Evolutionary conservation across 2,888 invertebrate genomes (phyloP), one percentile per base, ranked within the genome.

Genomic region (Actias luna): DNA sequence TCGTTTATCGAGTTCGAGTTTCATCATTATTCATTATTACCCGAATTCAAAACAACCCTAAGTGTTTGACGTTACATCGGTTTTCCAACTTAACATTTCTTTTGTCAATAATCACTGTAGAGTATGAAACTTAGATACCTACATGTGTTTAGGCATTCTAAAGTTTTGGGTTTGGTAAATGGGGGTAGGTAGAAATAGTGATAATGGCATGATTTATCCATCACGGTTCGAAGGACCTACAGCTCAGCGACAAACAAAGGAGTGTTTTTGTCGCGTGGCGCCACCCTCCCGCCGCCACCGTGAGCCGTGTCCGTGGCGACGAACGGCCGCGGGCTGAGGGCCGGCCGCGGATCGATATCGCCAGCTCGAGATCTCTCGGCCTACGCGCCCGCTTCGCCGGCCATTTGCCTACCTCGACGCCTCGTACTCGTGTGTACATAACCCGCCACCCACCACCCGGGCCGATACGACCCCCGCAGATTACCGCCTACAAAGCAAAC

Each of bases 401-500:
- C 92, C 92, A 92, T 92, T 92, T 91, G 92, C 91, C 91, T 92
- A 92, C 92, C 91, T 91, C 90, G 88, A 87, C 89, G 92, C 91
- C 91, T 92, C 89, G 77, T 89, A 89, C 90, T 85, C 88, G 89
- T 90, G 89, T 92, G 91, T 91, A 90, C 89, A 91, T 89, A 91
- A 87, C 89, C 90, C 87, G 79, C 87, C 90, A 82, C 89, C 88
- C 86, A 82, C 85, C 88, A 77, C 89, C 88, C 88, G 69, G 60
- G 69, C 77, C 86, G 84, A 88, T 87, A 87, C 87, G 84, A 55
- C 90, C 91, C 90, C 88, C 88, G 82, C 85, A 91, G 92, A 92
- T 92, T 92, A 91, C 92, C 89, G 91, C 91, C 92, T 90, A 92
- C 92, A 91, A 90, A 92, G 92, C 92, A 91, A 92, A 91, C 91